Evolutionary conservation across 1,140 invertebrate genomes (phyloP).

Genomic region (Drosophila quadrilineata): DNA sequence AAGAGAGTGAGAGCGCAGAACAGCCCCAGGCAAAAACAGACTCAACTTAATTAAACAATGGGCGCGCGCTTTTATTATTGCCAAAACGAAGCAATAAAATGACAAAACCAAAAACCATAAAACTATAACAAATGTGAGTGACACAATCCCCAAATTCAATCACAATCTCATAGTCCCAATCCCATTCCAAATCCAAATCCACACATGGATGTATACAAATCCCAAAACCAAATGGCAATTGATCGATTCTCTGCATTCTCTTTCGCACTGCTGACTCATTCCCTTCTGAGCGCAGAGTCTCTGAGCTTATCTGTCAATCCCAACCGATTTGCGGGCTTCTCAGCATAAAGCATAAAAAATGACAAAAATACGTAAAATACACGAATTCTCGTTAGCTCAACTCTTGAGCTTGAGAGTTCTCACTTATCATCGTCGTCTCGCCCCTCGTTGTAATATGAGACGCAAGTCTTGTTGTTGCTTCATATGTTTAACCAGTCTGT

Average conservation of each 20-base stretch:
- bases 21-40: constrained; percentile 23
- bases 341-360: constrained; percentile 18
- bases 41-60: constrained; percentile 45
- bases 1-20: too few relatives aligned
- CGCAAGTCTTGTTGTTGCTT: constrained; percentile 33
- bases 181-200: constrained; percentile 26
- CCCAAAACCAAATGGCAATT: constrained; percentile 68
- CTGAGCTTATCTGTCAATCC: constrained; percentile 47
- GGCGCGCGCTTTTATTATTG: constrained; percentile 34
- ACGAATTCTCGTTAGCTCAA: constrained; percentile 52
- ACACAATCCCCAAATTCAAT: constrained; percentile 53
- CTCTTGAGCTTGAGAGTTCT: constrained; percentile 58
- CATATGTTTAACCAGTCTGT: background rate
- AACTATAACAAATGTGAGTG: constrained; percentile 37
- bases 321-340: constrained; percentile 13
- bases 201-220: background rate
- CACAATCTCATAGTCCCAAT: too few relatives aligned
- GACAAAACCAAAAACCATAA: constrained; percentile 15
- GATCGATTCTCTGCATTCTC: constrained; percentile 54
- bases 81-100: constrained; percentile 17
- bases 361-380: constrained; percentile 35
- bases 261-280: constrained; percentile 60
- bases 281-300: constrained; percentile 11
- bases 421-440: constrained; percentile 47
- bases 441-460: constrained; percentile 51